Percentiles rank a stretch among this genome's conserved stretches.
Evolutionary conservation across 2,888 invertebrate species (phyloP).

Genomic region (Leptopilina myrica): DNA sequence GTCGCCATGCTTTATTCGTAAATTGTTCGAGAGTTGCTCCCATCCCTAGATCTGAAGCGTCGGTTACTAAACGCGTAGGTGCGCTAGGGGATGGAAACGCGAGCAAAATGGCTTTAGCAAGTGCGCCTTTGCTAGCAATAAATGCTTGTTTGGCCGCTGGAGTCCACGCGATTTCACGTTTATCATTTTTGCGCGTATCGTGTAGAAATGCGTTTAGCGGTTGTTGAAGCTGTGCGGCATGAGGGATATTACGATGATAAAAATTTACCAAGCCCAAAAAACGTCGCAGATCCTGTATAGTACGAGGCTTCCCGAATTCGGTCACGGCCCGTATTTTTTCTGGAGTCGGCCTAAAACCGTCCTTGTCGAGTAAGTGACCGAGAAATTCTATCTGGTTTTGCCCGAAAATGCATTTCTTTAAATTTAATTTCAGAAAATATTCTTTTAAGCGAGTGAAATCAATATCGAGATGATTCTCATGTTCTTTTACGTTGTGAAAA

Average conservation of each 20-base stretch:
- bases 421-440: slow-evolving; percentile 53
- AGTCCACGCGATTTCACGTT: slow-evolving; percentile 46
- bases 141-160: slow-evolving; percentile 47
- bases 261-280: slow-evolving; percentile 73
- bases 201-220: slow-evolving; percentile 63
- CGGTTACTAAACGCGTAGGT: slow-evolving; percentile 42
- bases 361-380: slow-evolving; percentile 58
- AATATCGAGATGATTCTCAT: slow-evolving; percentile 45
- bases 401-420: slow-evolving; percentile 66
- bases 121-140: slow-evolving; percentile 39
- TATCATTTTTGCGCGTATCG: not conserved
- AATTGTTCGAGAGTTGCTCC: slow-evolving; percentile 56
- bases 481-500: slow-evolving; percentile 49
- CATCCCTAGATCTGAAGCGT: slow-evolving; percentile 48
- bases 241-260: slow-evolving; percentile 68
- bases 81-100: slow-evolving; percentile 1
- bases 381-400: slow-evolving; percentile 60
- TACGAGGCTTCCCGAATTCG: slow-evolving; percentile 61
- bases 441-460: slow-evolving; percentile 51
- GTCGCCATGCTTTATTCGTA: slow-evolving; percentile 49
- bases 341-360: slow-evolving; percentile 66
- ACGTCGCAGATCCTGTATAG: slow-evolving; percentile 62
- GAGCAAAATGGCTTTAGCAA: slow-evolving; percentile 50
- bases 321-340: slow-evolving; percentile 65
- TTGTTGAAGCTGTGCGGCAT: slow-evolving; percentile 67